Base-by-base conservation (phyloP, 2,797 vertebrate species). In the Tinamus major region DNA sequence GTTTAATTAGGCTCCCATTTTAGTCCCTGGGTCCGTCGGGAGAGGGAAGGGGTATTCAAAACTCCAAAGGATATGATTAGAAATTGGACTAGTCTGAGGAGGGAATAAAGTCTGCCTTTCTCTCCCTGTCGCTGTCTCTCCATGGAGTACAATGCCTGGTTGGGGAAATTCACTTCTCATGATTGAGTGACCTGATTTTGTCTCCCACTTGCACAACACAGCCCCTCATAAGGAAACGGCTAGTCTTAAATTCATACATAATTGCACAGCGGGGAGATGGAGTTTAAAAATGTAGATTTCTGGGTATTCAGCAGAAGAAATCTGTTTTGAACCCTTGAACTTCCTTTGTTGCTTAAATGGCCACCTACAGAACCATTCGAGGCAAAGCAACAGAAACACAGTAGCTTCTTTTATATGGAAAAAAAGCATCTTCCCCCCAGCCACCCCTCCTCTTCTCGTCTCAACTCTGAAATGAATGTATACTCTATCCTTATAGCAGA, bases 251-350 rank as follows among this genome's bases (percentile, higher is more conserved):
- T 97, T 96, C 94, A 94, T 94, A 96, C 93, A 97, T 97, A 97
- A 98, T 97, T 97, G 94, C 97, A 96, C 95, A 46, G 96, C 94
- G 96, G 96, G 97, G 94, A 95, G 81, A 81, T 84, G 62, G 95
- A 94, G 94, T 92, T 96, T 94, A 84, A 97, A 97, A 96, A 96
- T 94, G 96, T 95, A 96, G 93, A 96, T 97, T 98, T 97, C 89
- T 89, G 82, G 87, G 82, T 96, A 93, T 95, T 95, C 96, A 94
- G 95, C 94, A 95, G 95, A 92, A 96, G 95, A 97, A 97, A 97
- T 97, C 96, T 96, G 77, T 96, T 97, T 89, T 95, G 96, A 98
- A 97, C 97, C 97, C 92, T 97, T 98, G 97, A 98, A 97, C 97
- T 97, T 97, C 79, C 94, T 98, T 97, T 98, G 95, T 97, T 97